These are phyloP conservation scores for Syngnathus typhle DNA, from an alignment of 2,113 vertebrate genomes.

Conservation along the genomic window DNA sequence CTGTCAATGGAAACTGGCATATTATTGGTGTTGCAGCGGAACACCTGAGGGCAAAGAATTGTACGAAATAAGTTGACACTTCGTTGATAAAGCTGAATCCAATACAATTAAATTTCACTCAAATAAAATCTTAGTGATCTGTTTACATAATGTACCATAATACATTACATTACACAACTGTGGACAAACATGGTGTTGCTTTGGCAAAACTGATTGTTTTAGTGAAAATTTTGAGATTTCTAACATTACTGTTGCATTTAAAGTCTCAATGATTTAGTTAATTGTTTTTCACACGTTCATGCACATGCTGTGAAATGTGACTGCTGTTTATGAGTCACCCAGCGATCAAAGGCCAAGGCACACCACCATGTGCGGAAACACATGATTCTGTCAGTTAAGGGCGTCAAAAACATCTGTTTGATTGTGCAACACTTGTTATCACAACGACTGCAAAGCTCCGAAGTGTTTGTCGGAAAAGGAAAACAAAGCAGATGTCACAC, in stretches of 20 bases:
- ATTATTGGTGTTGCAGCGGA: background rate
- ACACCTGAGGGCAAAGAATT: background rate
- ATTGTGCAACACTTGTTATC: conserved; percentile 27
- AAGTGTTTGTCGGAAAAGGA: background rate
- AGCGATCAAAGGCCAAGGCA: conserved; percentile 65
- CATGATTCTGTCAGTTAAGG: conserved; percentile 38
- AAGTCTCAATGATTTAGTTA: conserved; percentile 36
- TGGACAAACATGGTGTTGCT: background rate
- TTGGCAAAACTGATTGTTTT: background rate
- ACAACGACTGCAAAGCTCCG: background rate
- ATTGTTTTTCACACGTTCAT: conserved; percentile 54
- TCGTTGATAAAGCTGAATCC: background rate
- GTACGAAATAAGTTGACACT: background rate
- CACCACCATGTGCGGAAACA: conserved; percentile 46
- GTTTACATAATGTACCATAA: background rate
- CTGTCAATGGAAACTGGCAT: background rate
- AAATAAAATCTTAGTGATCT: too few relatives aligned
- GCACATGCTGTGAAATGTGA: conserved; percentile 58
- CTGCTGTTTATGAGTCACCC: conserved; percentile 38
- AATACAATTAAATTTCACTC: background rate
- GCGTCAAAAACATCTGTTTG: conserved; percentile 29
- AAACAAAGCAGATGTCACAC: background rate
- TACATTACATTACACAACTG: too few relatives aligned
- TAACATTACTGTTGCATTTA: background rate
- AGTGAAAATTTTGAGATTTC: background rate